These are phyloP conservation scores for Drosophila histrio DNA, from an alignment of 2,888 invertebrate genomes.

Conservation along the genomic window DNA sequence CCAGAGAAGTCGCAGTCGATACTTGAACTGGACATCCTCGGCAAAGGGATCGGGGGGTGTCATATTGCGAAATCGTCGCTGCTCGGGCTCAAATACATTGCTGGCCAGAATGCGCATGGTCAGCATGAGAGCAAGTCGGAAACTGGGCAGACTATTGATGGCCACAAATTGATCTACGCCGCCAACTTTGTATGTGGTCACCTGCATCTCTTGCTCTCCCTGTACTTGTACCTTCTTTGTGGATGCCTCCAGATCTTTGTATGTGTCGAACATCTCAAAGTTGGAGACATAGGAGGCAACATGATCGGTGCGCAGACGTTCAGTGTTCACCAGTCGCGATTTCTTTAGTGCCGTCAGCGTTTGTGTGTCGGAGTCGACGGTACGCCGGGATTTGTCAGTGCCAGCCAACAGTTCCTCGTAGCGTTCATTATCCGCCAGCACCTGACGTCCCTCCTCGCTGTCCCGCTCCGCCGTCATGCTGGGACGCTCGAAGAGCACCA, in stretches of 20 bases:
- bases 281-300: constrained; percentile 88
- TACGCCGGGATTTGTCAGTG: constrained; percentile 87
- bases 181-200: constrained; percentile 81
- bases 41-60: constrained; percentile 87
- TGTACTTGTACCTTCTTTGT: constrained; percentile 79
- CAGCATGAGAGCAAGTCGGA: constrained; percentile 87
- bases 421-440: constrained; percentile 87
- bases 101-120: constrained; percentile 90
- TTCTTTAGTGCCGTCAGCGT: constrained; percentile 87
- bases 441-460: constrained; percentile 86
- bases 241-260: constrained; percentile 84
- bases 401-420: constrained; percentile 89
- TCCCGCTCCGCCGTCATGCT: constrained; percentile 87
- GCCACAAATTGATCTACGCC: constrained; percentile 76
- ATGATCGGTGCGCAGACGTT: constrained; percentile 85
- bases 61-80: constrained; percentile 89
- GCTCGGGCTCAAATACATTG: constrained; percentile 87
- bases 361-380: constrained; percentile 89
- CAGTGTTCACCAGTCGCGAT: constrained; percentile 87
- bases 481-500: constrained; percentile 87
- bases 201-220: constrained; percentile 85
- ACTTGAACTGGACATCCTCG: constrained; percentile 88
- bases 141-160: constrained; percentile 81
- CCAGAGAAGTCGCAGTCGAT: constrained; percentile 89
- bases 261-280: constrained; percentile 92